phyloP scores from a whole-genome alignment of 2,888 invertebrate genomes.

The Baronia brevicornis region DNA sequence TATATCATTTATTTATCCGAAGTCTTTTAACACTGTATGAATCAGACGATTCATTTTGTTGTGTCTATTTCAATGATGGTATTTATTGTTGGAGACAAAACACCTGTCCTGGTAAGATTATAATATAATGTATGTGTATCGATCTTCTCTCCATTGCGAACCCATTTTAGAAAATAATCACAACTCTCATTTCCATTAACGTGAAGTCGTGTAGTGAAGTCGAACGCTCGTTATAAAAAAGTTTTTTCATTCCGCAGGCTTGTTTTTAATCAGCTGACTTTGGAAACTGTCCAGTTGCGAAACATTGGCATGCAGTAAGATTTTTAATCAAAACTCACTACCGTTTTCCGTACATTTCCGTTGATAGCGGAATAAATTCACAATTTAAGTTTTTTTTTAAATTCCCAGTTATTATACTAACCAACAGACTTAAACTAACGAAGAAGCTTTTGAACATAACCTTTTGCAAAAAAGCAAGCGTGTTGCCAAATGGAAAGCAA shows the following conservation, averaged over 20 bases:
- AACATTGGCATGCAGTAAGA: constrained; percentile 31
- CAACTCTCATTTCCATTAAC: constrained; percentile 2
- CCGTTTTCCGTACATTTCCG: constrained; percentile 16
- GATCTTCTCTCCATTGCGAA: too few relatives aligned
- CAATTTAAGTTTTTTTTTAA: too few relatives aligned
- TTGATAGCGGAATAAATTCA: too few relatives aligned
- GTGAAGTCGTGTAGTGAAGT: constrained; percentile 4
- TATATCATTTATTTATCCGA: too few relatives aligned
- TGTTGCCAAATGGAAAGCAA: too few relatives aligned
- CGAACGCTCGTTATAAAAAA: constrained; percentile 21
- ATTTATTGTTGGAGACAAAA: too few relatives aligned
- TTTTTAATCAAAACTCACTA: constrained; percentile 32
- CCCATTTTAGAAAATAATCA: constrained; percentile 1
- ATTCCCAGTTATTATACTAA: constrained; percentile 1
- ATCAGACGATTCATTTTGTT: too few relatives aligned
- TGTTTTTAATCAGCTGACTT: constrained; percentile 52
- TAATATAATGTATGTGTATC: too few relatives aligned
- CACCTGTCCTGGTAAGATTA: too few relatives aligned
- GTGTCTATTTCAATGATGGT: too few relatives aligned
- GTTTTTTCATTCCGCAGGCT: constrained; percentile 28
- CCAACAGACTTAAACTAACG: constrained; percentile 3
- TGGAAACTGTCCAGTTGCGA: constrained; percentile 44
- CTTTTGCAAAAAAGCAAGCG: too few relatives aligned
- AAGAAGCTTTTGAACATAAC: constrained; percentile 1
- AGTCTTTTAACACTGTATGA: too few relatives aligned